Evolutionary conservation across 2,113 vertebrate species (phyloP).

Genomic region (Dromas ardeola): DNA sequence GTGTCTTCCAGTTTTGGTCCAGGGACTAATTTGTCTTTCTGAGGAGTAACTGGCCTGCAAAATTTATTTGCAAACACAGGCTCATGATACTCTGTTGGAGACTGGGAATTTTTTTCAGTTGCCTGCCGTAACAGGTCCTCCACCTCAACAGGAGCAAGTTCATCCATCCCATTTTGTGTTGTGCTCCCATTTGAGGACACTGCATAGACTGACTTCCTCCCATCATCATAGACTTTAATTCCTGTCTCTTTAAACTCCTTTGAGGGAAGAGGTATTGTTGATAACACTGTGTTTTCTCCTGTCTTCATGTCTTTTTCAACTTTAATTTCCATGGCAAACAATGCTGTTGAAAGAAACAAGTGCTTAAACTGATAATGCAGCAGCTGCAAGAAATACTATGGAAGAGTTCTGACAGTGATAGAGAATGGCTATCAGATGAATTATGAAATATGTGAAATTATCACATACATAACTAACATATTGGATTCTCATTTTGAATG

Average conservation of each 20-base stretch:
- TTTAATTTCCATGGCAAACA: conserved; percentile 94
- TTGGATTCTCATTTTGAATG: neutral
- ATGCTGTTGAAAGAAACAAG: conserved; percentile 77
- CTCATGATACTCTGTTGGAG: conserved; percentile 87
- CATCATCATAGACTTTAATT: conserved; percentile 92
- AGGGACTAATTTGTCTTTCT: conserved; percentile 64
- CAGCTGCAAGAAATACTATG: neutral
- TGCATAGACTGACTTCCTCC: conserved; percentile 88
- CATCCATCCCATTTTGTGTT: conserved; percentile 69
- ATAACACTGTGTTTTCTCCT: conserved; percentile 89
- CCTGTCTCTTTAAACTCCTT: conserved; percentile 81
- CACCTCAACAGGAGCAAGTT: conserved; percentile 84
- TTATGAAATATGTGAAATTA: neutral
- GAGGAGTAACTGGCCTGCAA: conserved; percentile 77
- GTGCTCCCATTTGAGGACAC: conserved; percentile 67
- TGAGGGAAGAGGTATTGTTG: conserved; percentile 84
- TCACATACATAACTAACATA: neutral
- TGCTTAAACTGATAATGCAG: neutral
- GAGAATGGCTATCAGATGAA: neutral
- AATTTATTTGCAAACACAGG: conserved; percentile 90
- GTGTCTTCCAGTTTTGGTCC: conserved; percentile 57
- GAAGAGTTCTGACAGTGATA: neutral
- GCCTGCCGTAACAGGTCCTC: conserved; percentile 91
- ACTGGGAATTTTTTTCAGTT: conserved; percentile 79
- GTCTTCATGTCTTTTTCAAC: conserved; percentile 91